Base-by-base conservation (phyloP, 2,113 vertebrate genomes). In the Callorhinus ursinus region DNA sequence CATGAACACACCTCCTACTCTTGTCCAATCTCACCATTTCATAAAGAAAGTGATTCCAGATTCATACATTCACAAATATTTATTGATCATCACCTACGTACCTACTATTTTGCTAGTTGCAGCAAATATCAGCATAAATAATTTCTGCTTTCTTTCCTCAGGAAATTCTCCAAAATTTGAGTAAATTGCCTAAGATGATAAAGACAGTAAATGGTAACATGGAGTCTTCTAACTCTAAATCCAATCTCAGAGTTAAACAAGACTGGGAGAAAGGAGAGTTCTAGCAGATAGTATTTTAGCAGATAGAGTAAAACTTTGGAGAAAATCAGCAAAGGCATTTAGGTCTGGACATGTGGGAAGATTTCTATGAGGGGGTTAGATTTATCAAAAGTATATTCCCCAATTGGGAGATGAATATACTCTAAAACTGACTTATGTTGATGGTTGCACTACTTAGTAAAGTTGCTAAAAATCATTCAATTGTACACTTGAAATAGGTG, bases 401-500 rank as follows among this genome's bases (percentile, higher is more conserved):
- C 53, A 5, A 61, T 72, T 79, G 46, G 22, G 61, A 76, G 49
- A 59, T 93, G 33, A 81, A 95, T 86, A 49, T n/a, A 31, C 10
- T 91, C 31, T 79, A 65, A 95, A 83, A 79, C 16, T 88, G 31
- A 88, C 12, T 69, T 85, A 39, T n/a, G n/a, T 11, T 82, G 55
- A 55, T 95, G 77, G 59, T 72, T 88, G 15, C 14, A 39, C 9
- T 67, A 79, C 11, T 82, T 18, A 77, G 77, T 36, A 53, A 87
- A 83, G 67, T 94, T 82, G 51, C 51, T 79, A 88, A 94, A 88
- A 71, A 53, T 96, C 39, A 88, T 13, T 49, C 16, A 84, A 31
- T 79, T 65, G 36, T 67, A 65, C 6, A 90, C 36, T 71, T 90
- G 81, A 81, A 90, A 87, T 89, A 69, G 42, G 26, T 53, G 9